Conservation (phyloP, 2,888 invertebrate genomes). For the Dryobotodes eremita region DNA sequence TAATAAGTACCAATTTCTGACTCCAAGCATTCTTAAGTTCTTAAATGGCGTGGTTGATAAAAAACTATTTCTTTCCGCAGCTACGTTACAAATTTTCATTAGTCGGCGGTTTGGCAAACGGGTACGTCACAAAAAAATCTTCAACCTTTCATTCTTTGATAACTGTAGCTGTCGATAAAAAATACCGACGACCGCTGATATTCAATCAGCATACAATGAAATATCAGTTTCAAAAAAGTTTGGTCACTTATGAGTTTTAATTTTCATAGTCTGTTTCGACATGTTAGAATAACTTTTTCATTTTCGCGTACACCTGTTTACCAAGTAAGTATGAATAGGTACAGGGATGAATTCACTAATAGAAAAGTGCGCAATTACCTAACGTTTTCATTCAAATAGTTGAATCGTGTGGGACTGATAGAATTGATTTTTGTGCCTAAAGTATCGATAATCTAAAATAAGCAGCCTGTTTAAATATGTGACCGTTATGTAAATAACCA, state of each 20-base stretch:
- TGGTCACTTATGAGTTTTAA: not conserved
- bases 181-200: not conserved
- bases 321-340: not conserved
- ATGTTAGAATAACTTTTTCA: not conserved
- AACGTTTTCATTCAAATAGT: no score
- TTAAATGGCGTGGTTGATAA: not conserved
- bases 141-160: not conserved
- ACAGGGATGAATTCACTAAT: not conserved
- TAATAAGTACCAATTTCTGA: not conserved
- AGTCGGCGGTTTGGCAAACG: not conserved
- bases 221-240: not conserved
- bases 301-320: not conserved
- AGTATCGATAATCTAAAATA: no score
- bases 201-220: not conserved
- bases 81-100: not conserved
- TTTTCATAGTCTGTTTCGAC: not conserved
- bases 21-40: not conserved
- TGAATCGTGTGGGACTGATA: no score
- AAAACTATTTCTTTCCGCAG: not conserved
- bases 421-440: no score
- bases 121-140: not conserved
- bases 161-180: not conserved
- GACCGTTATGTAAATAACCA: no score
- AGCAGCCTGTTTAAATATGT: no score
- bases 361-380: no score